Evolutionary conservation across 2,888 invertebrate species (phyloP).

Genomic region (Timema podura): DNA sequence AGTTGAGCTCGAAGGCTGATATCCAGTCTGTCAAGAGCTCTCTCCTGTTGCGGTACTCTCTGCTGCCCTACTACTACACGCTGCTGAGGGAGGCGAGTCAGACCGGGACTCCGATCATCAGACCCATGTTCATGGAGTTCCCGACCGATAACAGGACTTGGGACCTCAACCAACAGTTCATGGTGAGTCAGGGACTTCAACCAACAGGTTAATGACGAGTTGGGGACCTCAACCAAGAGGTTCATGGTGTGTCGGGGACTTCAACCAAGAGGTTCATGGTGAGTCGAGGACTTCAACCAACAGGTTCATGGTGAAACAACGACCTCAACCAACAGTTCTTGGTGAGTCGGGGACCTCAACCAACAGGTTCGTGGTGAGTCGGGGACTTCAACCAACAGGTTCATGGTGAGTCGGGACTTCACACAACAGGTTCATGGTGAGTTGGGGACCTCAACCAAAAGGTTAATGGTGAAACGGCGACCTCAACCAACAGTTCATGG

Average conservation of each 20-base stretch:
- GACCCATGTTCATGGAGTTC: constrained; percentile 63
- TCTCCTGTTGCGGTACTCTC: constrained; percentile 48
- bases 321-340: no score
- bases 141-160: constrained; percentile 47
- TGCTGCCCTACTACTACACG: constrained; percentile 58
- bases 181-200: constrained; percentile 37
- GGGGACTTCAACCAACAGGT: no score
- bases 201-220: no score
- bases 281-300: no score
- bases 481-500: no score
- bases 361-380: no score
- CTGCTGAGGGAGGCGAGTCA: constrained; percentile 46
- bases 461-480: no score
- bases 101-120: constrained; percentile 47
- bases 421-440: constrained; percentile 53
- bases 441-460: neutral
- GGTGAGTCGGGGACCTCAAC: no score
- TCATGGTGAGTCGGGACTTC: constrained; percentile 41
- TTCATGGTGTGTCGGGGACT: no score
- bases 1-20: constrained; percentile 46
- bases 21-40: constrained; percentile 46
- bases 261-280: no score
- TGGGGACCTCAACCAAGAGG: no score
- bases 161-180: constrained; percentile 54
- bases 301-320: no score